Evolutionary conservation across 2,113 vertebrate species (phyloP).

Genomic region (Grallaria varia): DNA sequence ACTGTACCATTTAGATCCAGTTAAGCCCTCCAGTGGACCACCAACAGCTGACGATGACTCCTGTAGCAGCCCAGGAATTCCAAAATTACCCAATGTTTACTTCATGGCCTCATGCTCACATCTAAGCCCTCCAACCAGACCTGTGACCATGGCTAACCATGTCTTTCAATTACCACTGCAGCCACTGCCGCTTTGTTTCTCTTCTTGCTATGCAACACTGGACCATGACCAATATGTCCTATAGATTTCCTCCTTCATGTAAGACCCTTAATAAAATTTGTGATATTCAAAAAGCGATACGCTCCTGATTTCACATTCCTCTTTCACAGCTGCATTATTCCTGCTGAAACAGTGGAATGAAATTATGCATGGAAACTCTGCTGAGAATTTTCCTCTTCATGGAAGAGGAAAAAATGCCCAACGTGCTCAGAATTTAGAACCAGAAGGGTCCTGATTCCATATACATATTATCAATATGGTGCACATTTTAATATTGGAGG

Average conservation of each 20-base stretch:
- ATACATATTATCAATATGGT: slow-evolving; percentile 47
- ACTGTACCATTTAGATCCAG: neutral
- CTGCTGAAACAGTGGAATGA: neutral
- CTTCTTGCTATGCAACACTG: neutral
- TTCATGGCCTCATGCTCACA: neutral
- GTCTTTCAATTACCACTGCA: neutral
- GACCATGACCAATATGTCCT: neutral
- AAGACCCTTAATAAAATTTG: neutral
- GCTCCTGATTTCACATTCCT: neutral
- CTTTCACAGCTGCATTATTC: slow-evolving; percentile 17
- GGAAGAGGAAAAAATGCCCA: neutral
- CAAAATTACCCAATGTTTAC: neutral
- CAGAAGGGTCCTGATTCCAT: neutral
- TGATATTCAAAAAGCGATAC: neutral
- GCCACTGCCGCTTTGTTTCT: neutral
- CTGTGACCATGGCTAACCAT: neutral
- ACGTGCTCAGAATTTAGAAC: slow-evolving; percentile 52
- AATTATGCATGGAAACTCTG: slow-evolving; percentile 30
- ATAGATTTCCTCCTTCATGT: neutral
- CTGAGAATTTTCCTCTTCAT: neutral
- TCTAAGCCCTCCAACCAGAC: neutral
- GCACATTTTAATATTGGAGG: slow-evolving; percentile 35
- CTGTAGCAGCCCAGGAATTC: neutral
- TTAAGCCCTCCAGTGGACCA: neutral
- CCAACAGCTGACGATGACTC: neutral